Percentiles rank a stretch among this genome's conserved stretches.
phyloP scores from a whole-genome alignment of 2,797 vertebrate genomes.

The Fistularia tabacaria region DNA sequence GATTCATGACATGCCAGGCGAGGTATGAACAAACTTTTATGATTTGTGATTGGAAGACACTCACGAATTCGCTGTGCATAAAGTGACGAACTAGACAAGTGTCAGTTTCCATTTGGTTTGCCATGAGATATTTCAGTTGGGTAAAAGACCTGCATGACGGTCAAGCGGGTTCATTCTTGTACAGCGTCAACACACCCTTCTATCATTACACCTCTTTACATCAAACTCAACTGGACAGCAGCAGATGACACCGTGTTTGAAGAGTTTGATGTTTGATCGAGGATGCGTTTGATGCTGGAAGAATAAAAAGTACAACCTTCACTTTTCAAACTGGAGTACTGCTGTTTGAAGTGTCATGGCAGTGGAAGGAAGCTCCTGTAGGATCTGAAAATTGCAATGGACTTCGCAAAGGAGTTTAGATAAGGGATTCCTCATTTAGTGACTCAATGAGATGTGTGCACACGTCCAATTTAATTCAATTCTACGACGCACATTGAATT shows the following conservation, averaged over 20 bases:
- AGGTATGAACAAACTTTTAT: slow-evolving; percentile 4
- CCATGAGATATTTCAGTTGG: slow-evolving; percentile 19
- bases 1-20: slow-evolving; percentile 35
- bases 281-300: slow-evolving; percentile 75
- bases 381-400: slow-evolving; percentile 48
- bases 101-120: slow-evolving; percentile 51
- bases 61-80: slow-evolving; percentile 32
- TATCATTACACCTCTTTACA: slow-evolving; percentile 71
- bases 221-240: slow-evolving; percentile 70
- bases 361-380: slow-evolving; percentile 34
- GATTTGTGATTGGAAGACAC: slow-evolving; percentile 13
- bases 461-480: too few relatives aligned
- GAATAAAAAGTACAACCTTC: slow-evolving; percentile 68
- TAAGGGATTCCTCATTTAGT: too few relatives aligned
- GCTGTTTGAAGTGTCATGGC: slow-evolving; percentile 65
- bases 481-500: too few relatives aligned
- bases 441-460: too few relatives aligned
- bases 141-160: slow-evolving; percentile 43
- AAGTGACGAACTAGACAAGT: slow-evolving; percentile 14
- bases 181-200: slow-evolving; percentile 42
- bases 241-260: slow-evolving; percentile 78
- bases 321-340: slow-evolving; percentile 60
- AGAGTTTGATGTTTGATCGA: slow-evolving; percentile 78
- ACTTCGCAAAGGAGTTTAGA: slow-evolving; percentile 11
- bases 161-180: slow-evolving; percentile 45